phyloP scores from a whole-genome alignment of 2,113 vertebrate genomes.

The Pterocles burchelli region DNA sequence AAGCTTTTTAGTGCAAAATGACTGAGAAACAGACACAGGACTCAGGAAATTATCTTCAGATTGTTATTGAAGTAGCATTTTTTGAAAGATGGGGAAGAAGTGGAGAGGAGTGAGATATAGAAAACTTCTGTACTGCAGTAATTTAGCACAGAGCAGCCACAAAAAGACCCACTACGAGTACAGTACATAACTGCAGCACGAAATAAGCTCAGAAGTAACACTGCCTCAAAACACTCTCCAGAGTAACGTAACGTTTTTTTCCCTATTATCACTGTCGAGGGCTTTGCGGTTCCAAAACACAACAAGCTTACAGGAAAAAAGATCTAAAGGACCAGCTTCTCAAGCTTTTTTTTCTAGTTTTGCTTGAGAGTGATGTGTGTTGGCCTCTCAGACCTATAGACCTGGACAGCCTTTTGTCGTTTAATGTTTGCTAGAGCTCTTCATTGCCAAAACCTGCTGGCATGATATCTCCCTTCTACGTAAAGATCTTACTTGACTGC shows the following conservation, averaged over 20 bases:
- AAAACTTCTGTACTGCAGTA: not conserved
- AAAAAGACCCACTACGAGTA: not conserved
- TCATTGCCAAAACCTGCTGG: not conserved
- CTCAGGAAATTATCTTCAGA: not conserved
- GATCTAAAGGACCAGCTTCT: not conserved
- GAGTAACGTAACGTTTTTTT: constrained; percentile 1
- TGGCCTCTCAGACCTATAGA: not conserved
- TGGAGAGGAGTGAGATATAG: not conserved
- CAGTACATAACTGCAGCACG: not conserved
- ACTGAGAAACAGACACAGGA: not conserved
- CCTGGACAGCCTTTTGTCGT: not conserved
- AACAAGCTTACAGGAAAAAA: not conserved
- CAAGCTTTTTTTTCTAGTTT: not conserved
- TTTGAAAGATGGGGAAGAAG: not conserved
- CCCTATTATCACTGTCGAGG: not conserved
- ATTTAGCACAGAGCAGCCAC: not conserved
- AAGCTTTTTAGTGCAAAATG: not conserved
- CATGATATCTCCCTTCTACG: not conserved
- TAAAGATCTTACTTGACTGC: not conserved
- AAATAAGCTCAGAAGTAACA: not conserved
- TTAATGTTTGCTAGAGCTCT: not conserved
- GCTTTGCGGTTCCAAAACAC: not conserved
- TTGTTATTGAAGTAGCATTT: not conserved
- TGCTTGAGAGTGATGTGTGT: not conserved
- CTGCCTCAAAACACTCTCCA: constrained; percentile 1